Evolutionary conservation across 2,888 invertebrate species (phyloP), one percentile per base, ranked within the genome.

Genomic region (Drosophila flavopinicola): DNA sequence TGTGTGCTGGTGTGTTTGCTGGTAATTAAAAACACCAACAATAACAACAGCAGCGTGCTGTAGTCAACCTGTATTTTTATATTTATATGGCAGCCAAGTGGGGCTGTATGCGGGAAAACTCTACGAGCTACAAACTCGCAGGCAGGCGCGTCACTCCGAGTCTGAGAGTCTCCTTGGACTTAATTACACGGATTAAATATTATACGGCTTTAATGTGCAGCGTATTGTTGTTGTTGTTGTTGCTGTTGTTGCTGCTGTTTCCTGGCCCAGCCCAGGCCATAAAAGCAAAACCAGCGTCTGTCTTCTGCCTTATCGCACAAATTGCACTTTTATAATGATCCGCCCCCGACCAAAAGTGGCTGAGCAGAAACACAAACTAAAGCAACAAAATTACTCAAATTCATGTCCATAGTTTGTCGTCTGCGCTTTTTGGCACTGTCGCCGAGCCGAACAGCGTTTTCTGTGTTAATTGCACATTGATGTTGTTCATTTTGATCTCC

Each of bases 161-260:
- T 53, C 44, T 53, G 39, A 33, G 44, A 53, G 48, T 68, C 69
- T 75, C 88, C 87, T 86, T 87, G 82, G 84, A 84, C 86, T 87
- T 85, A 88, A 87, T 87, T 87, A 87, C 76, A 78, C 71, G 87
- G 86, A 85, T 88, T 87, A 87, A 78, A 75, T 77, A 85, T 79
- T 78, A 85, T 82, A 76, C 69, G 87, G 82, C 73, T 79, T 84
- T 82, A 69, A 85, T 85, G 68, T 67, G 53, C 45, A 48, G 54
- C 53, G 41, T 48, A 41, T 52, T 38, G 11, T 35, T n/a, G 32
- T 11, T 30, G 33, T 41, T 29, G 24, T 29, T 30, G 15, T 59
- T 51, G 15, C 6, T 17, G n/a, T 38, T 20, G 23, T 30, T 20
- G 6, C 27, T 25, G 42, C 20, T 33, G 24, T 49, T 68, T 61